Base-by-base conservation (phyloP, 2,797 vertebrate genomes). In the Eupleurogrammus muticus region DNA sequence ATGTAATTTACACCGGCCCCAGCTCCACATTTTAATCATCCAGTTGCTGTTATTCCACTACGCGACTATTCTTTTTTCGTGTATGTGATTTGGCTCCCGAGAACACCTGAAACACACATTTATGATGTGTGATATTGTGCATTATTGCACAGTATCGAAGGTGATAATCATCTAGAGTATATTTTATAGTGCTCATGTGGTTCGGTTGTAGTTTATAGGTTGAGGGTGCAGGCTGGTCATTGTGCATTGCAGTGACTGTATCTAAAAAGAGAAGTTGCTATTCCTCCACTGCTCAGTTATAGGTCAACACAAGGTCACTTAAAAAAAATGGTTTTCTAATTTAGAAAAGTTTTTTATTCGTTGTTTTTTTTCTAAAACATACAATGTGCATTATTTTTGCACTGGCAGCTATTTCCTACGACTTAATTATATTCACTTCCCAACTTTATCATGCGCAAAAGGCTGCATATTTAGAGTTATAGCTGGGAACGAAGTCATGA, bases 1-100 rank as follows among this genome's bases (percentile, higher is more conserved):
- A 86, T 86, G 85, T 79, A 83, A 89, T 86, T 88, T 86, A 84
- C 76, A 81, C 80, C 63, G 49, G n/a, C 20, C 47, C 50, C 21
- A 49, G 70, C 28, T 28, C 6, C 3, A 74, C 72, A 50, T 19
- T 70, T 72, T 77, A 69, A 85, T 85, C 80, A 75, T 81, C 73
- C 10, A 42, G 75, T 79, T 66, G 70, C 62, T 79, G 70, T 78
- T 86, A 60, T 83, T 85, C 68, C 77, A 72, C 79, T 73, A 80
- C 72, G 48, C 2, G 3, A 67, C 46, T 49, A 63, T 56, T 64
- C 34, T 64, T 77, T 81, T 81, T 70, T 60, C 48, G 61, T 80
- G 36, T 63, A 35, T 55, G 69, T 68, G 57, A 78, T 75, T 77
- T 74, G 80, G 64, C 70, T 70, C 50, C 52, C 23, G 28, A 59